These are phyloP conservation scores for Silurus lanzhouensis DNA, from an alignment of 2,797 vertebrate genomes.

Conservation along the genomic window DNA sequence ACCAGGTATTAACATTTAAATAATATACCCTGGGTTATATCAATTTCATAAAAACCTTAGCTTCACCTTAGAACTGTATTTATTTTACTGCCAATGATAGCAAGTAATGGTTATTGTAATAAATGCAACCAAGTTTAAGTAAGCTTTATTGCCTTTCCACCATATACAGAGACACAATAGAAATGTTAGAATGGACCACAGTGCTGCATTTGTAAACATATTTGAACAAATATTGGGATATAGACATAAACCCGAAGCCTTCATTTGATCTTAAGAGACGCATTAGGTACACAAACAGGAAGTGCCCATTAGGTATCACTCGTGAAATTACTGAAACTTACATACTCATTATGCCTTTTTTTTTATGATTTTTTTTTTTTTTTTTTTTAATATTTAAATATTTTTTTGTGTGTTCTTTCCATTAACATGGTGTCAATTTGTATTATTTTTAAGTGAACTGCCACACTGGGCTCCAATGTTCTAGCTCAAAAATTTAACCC, in stretches of 20 bases:
- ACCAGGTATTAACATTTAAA: background rate
- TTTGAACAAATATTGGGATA: no score
- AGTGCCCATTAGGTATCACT: background rate
- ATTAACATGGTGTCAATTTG: background rate
- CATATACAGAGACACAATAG: no score
- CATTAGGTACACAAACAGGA: background rate
- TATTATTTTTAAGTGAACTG: background rate
- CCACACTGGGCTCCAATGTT: constrained; percentile 5
- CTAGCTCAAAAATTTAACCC: background rate
- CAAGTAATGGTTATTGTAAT: background rate
- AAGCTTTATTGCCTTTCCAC: no score
- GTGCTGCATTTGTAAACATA: no score
- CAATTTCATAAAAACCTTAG: background rate
- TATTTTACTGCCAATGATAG: background rate
- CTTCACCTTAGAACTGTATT: background rate
- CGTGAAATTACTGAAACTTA: no score
- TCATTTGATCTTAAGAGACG: background rate
- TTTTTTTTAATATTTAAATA: background rate
- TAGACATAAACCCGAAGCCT: no score
- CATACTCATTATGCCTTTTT: background rate
- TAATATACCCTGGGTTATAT: no score
- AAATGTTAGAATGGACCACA: no score
- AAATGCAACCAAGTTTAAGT: no score
- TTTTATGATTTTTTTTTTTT: background rate
- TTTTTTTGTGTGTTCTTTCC: background rate